phyloP scores from a whole-genome alignment of 2,113 vertebrate species.

The Formicarius rufipectus region DNA sequence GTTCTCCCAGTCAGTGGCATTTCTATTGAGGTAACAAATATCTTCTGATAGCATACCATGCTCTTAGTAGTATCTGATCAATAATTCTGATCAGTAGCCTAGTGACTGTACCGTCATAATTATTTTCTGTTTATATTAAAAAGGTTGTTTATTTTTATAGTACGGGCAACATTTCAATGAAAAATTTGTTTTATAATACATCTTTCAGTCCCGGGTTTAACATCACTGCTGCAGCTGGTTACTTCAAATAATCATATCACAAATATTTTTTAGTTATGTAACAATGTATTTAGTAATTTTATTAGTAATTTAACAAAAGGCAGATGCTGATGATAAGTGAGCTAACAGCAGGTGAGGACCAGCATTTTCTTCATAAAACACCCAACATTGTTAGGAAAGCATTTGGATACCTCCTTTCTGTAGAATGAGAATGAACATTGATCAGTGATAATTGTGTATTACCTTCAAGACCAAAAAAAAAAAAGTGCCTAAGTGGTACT shows the following conservation, averaged over 20 bases:
- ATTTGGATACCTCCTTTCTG: background rate
- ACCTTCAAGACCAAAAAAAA: background rate
- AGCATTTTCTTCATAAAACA: background rate
- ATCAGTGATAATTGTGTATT: background rate
- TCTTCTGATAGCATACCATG: background rate
- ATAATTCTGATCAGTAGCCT: background rate
- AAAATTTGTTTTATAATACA: background rate
- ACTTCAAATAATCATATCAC: background rate
- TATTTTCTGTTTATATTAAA: background rate
- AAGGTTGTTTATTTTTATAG: background rate
- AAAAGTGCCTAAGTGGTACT: accelerated
- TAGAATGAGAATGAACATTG: background rate
- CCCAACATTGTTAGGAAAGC: background rate
- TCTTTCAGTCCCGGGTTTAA: background rate
- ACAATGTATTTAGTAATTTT: too few species aligned
- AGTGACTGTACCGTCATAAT: background rate
- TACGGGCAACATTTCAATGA: background rate
- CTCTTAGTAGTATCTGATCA: background rate
- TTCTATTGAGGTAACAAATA: background rate
- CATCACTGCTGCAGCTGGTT: background rate
- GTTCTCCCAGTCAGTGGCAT: background rate
- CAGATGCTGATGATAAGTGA: background rate
- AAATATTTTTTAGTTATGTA: background rate
- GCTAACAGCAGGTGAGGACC: background rate
- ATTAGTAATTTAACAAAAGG: too few species aligned